A percentile compares a stretch with the other conserved stretches of the same genome.
These are phyloP conservation scores for Drosophila virilis DNA, from an alignment of 1,140 invertebrate species.

Conservation along the genomic window DNA sequence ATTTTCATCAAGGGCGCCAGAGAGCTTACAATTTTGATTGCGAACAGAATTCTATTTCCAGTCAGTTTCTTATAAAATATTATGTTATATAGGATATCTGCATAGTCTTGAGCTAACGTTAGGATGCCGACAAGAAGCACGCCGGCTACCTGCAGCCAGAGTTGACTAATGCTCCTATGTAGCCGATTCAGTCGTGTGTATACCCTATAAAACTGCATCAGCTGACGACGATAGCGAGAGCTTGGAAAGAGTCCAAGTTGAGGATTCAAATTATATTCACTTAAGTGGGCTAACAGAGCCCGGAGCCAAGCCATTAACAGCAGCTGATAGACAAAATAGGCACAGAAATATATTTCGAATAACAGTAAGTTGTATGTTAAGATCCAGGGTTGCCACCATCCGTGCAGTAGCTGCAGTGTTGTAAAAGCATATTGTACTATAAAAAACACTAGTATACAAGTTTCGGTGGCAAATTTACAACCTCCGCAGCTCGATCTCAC, in stretches of 20 bases:
- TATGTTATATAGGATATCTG: background rate
- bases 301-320: constrained; percentile 3
- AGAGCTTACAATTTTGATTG: background rate
- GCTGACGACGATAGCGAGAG: background rate
- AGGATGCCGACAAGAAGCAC: background rate
- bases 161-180: background rate
- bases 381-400: background rate
- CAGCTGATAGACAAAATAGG: constrained; percentile 5
- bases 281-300: background rate
- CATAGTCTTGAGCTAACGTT: background rate
- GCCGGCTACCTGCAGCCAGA: background rate
- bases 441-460: background rate
- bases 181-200: background rate
- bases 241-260: background rate
- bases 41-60: background rate
- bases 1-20: background rate
- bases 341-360: background rate
- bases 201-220: background rate
- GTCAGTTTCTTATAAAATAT: too few species aligned
- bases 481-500: background rate
- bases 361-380: background rate
- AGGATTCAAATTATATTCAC: background rate
- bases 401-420: background rate
- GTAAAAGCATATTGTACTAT: background rate
- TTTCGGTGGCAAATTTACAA: background rate